A percentile compares a stretch with the other conserved stretches of the same genome.
These are phyloP conservation scores for Pinna nobilis DNA, from an alignment of 1,140 invertebrate genomes.

Conservation along the genomic window DNA sequence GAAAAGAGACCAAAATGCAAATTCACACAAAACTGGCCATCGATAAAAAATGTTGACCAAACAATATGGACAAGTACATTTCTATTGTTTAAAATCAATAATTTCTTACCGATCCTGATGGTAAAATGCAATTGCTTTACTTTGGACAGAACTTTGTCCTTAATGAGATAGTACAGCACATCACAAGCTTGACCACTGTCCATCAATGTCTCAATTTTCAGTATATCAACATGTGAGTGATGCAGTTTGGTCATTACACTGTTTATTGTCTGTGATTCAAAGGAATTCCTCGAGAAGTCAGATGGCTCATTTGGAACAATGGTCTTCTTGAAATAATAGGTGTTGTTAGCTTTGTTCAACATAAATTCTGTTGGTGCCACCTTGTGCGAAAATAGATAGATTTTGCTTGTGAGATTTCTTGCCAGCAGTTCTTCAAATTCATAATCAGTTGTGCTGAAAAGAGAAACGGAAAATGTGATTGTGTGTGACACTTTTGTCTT, in stretches of 20 bases:
- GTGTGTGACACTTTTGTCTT: background rate
- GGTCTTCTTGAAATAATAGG: conserved; percentile 48
- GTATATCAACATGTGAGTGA: conserved; percentile 60
- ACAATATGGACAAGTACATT: background rate
- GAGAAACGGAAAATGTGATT: conserved; percentile 22
- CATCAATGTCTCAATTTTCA: conserved; percentile 59
- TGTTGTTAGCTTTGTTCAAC: conserved; percentile 45
- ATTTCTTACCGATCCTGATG: conserved; percentile 64
- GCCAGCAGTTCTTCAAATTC: conserved; percentile 60
- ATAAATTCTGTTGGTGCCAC: conserved; percentile 24
- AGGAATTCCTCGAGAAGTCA: conserved; percentile 70
- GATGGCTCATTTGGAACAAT: conserved; percentile 71
- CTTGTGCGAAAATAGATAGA: conserved; percentile 56
- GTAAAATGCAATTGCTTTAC: conserved; percentile 66
- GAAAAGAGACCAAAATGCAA: no score
- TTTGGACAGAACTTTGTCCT: conserved; percentile 59
- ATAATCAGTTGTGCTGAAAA: conserved; percentile 62
- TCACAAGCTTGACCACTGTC: conserved; percentile 60
- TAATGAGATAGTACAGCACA: conserved; percentile 65
- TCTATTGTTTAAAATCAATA: background rate
- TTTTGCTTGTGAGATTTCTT: conserved; percentile 57
- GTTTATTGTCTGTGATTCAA: conserved; percentile 67
- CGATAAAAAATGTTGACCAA: no score
- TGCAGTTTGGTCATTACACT: conserved; percentile 53
- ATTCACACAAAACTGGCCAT: no score